Conservation (phyloP, 1,140 invertebrate genomes). For the Leptonema lineaticorne region DNA sequence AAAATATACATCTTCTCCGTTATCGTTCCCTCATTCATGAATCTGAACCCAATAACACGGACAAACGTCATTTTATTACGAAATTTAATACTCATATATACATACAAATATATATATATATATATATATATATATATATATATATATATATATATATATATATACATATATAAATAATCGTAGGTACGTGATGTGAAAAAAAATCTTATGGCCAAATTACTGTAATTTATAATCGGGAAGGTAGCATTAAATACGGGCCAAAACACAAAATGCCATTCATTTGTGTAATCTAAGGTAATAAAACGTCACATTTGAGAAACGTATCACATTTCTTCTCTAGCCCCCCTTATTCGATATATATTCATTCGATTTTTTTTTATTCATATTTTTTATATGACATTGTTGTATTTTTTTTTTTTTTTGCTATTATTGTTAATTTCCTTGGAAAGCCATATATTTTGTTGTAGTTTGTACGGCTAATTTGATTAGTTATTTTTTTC, state of each 20-base stretch:
- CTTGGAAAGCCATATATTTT: too few species aligned
- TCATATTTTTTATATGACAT: too few species aligned
- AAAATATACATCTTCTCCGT: conserved; percentile 21
- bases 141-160: background rate
- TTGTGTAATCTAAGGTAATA: conserved; percentile 40
- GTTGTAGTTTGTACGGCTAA: too few species aligned
- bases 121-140: background rate
- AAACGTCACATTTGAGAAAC: conserved; percentile 40
- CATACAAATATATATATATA: too few species aligned
- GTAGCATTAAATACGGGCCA: conserved; percentile 37
- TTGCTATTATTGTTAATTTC: too few species aligned
- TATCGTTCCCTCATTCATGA: conserved; percentile 31
- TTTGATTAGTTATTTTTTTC: too few species aligned
- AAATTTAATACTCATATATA: background rate
- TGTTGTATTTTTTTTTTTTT: too few species aligned
- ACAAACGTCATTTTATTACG: too few species aligned
- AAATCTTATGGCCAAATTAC: conserved; percentile 33
- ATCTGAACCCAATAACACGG: conserved; percentile 26
- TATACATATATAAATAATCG: background rate
- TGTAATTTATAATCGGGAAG: conserved; percentile 39
- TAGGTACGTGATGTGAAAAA: conserved; percentile 15
- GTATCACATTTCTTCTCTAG: conserved; percentile 37
- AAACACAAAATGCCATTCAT: conserved; percentile 37
- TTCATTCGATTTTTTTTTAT: background rate
- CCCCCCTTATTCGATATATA: conserved; percentile 1